Evolutionary conservation across 2,888 invertebrate species (phyloP).

Genomic region (Trachelus stipa): DNA sequence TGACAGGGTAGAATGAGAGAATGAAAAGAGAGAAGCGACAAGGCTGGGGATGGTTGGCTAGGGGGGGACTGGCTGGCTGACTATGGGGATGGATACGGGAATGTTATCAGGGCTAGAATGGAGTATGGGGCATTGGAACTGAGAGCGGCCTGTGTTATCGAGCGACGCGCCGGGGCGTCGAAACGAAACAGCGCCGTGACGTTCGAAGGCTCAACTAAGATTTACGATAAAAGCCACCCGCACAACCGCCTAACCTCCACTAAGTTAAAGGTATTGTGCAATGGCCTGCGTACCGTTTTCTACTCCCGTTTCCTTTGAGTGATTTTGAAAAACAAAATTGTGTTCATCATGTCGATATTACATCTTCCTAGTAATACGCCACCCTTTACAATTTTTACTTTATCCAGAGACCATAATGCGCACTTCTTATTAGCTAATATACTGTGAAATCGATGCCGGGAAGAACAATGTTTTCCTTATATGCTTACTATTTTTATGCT

Average conservation of each 20-base stretch:
- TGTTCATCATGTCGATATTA: neutral
- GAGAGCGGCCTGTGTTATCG: conserved; percentile 19
- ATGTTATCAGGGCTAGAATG: neutral
- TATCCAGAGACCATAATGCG: neutral
- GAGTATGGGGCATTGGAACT: conserved; percentile 4
- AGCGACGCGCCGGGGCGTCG: conserved; percentile 27
- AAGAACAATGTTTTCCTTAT: neutral
- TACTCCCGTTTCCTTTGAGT: neutral
- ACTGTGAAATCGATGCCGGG: neutral
- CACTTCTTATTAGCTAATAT: neutral
- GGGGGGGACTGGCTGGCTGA: conserved; percentile 16
- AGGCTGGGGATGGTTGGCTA: conserved; percentile 11
- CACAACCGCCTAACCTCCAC: neutral
- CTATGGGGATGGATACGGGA: conserved; percentile 10
- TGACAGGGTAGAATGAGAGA: conserved; percentile 26
- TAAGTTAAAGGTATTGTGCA: conserved; percentile 4
- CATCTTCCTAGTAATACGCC: neutral
- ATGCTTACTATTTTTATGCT: too few species aligned
- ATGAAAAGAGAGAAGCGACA: conserved; percentile 16
- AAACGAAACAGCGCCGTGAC: conserved; percentile 19
- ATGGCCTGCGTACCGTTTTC: neutral
- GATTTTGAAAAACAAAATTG: neutral
- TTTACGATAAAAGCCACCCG: conserved; percentile 20
- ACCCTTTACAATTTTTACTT: neutral
- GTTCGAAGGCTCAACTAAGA: conserved; percentile 31